A percentile compares a stretch with the other conserved stretches of the same genome.
Evolutionary conservation across 1,140 invertebrate genomes (phyloP).

Genomic region (Diplogasteroides magnus): DNA sequence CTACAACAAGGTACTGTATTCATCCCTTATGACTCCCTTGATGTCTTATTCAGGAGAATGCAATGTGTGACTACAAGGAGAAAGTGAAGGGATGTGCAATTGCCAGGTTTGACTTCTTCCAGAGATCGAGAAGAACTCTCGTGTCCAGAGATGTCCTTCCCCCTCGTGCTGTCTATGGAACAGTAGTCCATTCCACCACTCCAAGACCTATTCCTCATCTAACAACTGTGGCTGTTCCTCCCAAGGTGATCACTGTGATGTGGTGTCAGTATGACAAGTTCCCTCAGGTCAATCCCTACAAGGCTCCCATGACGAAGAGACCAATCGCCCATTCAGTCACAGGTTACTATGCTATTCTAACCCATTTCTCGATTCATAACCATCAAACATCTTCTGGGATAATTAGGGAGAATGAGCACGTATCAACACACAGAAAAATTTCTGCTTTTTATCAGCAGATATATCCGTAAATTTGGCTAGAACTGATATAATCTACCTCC

Average conservation of each 20-base stretch:
- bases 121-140: background rate
- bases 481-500: no score
- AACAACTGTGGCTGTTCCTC: background rate
- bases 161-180: background rate
- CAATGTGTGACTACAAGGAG: conserved; percentile 18
- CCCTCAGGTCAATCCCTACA: no score
- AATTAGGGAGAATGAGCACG: no score
- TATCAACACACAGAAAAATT: no score
- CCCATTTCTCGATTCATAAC: no score
- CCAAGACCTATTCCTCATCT: background rate
- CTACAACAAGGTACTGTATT: conserved; percentile 9
- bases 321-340: no score
- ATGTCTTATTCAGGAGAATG: background rate
- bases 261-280: background rate
- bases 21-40: background rate
- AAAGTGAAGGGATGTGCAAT: background rate
- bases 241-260: conserved; percentile 10
- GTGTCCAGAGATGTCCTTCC: background rate
- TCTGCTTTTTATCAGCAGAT: no score
- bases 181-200: background rate
- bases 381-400: no score
- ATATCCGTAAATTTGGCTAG: no score
- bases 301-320: no score
- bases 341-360: no score
- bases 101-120: background rate